Conservation (phyloP, 2,113 vertebrate genomes). For the Mystacornis crossleyi region DNA sequence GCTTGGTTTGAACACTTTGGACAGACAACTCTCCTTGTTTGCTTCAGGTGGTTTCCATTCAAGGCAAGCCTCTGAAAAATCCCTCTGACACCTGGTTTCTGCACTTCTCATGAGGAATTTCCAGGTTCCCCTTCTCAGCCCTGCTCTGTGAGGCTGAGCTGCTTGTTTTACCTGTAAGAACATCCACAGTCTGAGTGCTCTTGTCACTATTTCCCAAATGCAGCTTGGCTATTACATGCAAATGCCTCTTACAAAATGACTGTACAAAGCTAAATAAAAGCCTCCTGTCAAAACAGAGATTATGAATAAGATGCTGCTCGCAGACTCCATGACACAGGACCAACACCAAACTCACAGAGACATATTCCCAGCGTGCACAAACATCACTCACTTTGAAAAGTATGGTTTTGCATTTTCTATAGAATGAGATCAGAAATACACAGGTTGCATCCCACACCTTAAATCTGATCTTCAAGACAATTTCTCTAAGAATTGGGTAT, state of each 20-base stretch:
- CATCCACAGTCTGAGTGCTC: neutral
- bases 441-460: neutral
- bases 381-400: neutral
- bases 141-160: neutral
- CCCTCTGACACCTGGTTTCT: neutral
- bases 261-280: slow-evolving; percentile 11
- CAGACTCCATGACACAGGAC: no score
- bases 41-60: neutral
- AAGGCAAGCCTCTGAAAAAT: neutral
- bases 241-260: slow-evolving; percentile 2
- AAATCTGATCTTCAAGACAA: neutral
- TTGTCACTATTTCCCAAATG: slow-evolving; percentile 14
- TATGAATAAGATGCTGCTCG: neutral
- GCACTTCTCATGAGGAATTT: neutral
- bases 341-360: neutral
- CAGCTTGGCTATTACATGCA: slow-evolving; percentile 20
- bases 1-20: neutral
- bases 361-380: neutral
- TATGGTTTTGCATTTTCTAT: neutral
- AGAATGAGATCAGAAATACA: neutral
- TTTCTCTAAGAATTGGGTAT: neutral
- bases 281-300: slow-evolving; percentile 17
- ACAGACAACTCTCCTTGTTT: neutral
- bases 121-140: neutral
- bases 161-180: neutral